Evolutionary conservation across 2,888 invertebrate genomes (phyloP), one percentile per base, ranked within the genome.

Genomic region (Sepioteuthis lessoniana): DNA sequence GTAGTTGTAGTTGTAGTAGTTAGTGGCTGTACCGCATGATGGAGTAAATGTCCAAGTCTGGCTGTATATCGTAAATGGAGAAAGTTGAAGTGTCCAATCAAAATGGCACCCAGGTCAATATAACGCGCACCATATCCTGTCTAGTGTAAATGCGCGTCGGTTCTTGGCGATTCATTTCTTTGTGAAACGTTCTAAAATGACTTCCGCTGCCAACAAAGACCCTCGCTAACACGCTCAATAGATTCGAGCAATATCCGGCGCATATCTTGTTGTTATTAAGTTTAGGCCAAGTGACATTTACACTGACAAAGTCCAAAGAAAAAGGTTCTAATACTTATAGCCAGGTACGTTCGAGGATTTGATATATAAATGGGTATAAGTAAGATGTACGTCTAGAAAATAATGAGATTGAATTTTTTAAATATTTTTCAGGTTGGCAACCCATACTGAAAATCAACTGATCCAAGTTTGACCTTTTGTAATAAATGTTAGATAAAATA

Each of bases 61-160:
- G 76, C 4, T 13, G 13, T n/a, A 76, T 76, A 76, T 76, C 76
- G 16, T 76, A 16, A 76, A 76, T 76, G n/a, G n/a, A 25, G n/a
- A 76, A 76, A 76, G 76, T 35, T 76, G 76, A 76, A n/a, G 76
- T n/a, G n/a, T 76, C n/a, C 76, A 76, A 76, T 35, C 19, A 76
- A 76, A 76, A 35, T 76, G 76, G 76, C n/a, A 76, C 1, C 16
- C n/a, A 3, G n/a, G n/a, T 76, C 76, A 76, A 76, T 76, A 76
- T 76, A n/a, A n/a, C n/a, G n/a, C 13, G n/a, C 13, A 16, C n/a
- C 76, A 35, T 76, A 76, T 76, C 76, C 76, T 76, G 76, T 76
- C 76, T 76, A n/a, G n/a, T n/a, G 76, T 76, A 76, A 76, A 76
- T 76, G 76, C n/a, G n/a, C 76, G 76, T n/a, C 76, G 76, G 76